Evolutionary conservation across 2,888 invertebrate genomes (phyloP).

Genomic region (Macaria liturata): DNA sequence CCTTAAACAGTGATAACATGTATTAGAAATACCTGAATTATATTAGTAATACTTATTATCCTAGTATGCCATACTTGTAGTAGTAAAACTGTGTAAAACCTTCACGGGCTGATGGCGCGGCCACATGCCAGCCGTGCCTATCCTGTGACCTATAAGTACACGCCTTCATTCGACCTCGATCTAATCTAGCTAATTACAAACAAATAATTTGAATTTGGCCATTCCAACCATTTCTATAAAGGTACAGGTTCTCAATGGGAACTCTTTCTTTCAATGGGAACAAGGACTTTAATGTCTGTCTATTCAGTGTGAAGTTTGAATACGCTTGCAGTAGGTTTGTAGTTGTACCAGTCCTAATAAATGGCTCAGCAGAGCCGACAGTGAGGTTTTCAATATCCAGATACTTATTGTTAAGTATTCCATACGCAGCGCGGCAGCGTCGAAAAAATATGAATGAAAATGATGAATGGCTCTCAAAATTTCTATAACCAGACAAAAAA

Average conservation of each 20-base stretch:
- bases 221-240: background rate
- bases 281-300: background rate
- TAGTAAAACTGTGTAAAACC: slow-evolving; percentile 1
- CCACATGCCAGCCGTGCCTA: slow-evolving; percentile 24
- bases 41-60: no score
- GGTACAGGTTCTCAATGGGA: background rate
- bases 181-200: slow-evolving; percentile 14
- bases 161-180: slow-evolving; percentile 31
- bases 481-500: no score
- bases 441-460: no score
- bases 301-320: slow-evolving; percentile 1
- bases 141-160: slow-evolving; percentile 26
- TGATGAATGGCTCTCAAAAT: no score
- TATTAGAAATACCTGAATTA: no score
- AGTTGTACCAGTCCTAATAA: no score
- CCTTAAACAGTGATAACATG: background rate
- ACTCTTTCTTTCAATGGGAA: background rate
- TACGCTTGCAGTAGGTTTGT: background rate
- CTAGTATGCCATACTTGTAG: no score
- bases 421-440: no score
- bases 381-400: no score
- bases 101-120: slow-evolving; percentile 17
- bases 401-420: no score
- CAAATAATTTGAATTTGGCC: slow-evolving; percentile 8
- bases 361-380: no score